These are phyloP conservation scores for Gallirallus australis DNA, from an alignment of 2,797 vertebrate species.

Conservation along the genomic window DNA sequence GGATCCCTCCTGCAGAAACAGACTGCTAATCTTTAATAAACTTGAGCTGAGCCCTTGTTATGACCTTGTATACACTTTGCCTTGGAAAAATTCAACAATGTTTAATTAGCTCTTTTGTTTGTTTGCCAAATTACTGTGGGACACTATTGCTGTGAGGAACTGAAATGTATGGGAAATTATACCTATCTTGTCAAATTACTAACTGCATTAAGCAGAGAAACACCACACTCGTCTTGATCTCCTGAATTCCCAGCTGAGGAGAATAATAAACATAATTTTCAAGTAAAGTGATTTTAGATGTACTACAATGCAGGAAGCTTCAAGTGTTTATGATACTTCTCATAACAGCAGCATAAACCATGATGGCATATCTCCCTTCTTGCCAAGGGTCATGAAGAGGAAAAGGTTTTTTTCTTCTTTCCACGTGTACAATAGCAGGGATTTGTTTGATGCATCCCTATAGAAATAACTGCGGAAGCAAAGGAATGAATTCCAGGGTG, in stretches of 20 bases:
- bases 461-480: background rate
- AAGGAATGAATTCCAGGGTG: background rate
- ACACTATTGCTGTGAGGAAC: slow-evolving; percentile 3
- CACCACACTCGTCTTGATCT: slow-evolving; percentile 20
- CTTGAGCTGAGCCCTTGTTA: slow-evolving; percentile 49
- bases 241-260: slow-evolving; percentile 50
- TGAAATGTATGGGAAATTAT: slow-evolving; percentile 23
- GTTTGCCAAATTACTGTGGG: slow-evolving; percentile 37
- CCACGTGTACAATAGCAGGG: background rate
- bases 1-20: slow-evolving; percentile 50
- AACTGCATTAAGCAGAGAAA: slow-evolving; percentile 34
- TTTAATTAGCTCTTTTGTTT: slow-evolving; percentile 60
- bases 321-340: slow-evolving; percentile 1
- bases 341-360: background rate
- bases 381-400: background rate
- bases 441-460: background rate
- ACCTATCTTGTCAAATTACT: slow-evolving; percentile 38
- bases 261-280: slow-evolving; percentile 49
- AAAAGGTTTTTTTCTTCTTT: background rate
- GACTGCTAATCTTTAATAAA: slow-evolving; percentile 66
- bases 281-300: slow-evolving; percentile 49
- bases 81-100: slow-evolving; percentile 29
- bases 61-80: slow-evolving; percentile 40
- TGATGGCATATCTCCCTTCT: background rate
- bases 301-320: background rate